phyloP scores from a whole-genome alignment of 2,888 invertebrate genomes.

The Melipona beecheii region DNA sequence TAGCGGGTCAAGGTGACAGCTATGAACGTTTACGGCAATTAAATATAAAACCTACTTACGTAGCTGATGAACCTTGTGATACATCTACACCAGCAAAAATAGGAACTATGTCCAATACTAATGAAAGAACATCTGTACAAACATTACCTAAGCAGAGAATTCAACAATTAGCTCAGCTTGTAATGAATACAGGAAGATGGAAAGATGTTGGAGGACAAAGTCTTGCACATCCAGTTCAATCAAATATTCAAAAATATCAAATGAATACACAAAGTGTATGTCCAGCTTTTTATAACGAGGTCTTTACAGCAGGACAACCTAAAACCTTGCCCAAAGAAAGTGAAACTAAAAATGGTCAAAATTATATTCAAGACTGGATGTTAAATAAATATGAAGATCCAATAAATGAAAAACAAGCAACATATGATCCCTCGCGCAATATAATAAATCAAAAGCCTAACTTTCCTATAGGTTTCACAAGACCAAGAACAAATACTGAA shows the following conservation, averaged over 20 bases:
- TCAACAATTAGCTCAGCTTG: constrained; percentile 80
- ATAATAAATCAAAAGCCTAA: constrained; percentile 35
- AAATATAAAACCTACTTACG: constrained; percentile 57
- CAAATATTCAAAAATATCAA: constrained; percentile 19
- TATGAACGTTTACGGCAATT: constrained; percentile 77
- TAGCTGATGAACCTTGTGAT: constrained; percentile 72
- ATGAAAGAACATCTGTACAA: constrained; percentile 11
- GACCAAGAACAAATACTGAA: constrained; percentile 45
- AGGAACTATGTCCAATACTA: constrained; percentile 19
- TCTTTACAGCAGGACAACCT: not conserved
- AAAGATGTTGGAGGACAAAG: constrained; percentile 64
- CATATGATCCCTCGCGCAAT: constrained; percentile 5
- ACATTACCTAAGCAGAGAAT: constrained; percentile 78
- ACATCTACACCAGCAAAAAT: constrained; percentile 81
- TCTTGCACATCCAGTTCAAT: not conserved
- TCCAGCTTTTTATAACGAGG: constrained; percentile 19
- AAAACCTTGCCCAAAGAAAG: not conserved
- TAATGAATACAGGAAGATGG: constrained; percentile 83
- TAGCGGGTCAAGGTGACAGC: constrained; percentile 78
- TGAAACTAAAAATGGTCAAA: constrained; percentile 16
- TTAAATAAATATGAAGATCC: constrained; percentile 25
- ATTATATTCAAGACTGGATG: constrained; percentile 26
- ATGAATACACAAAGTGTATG: not conserved
- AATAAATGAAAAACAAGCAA: constrained; percentile 5
- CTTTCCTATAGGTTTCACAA: constrained; percentile 71